These are phyloP conservation scores for Daboia siamensis DNA, from an alignment of 2,113 vertebrate genomes.

Conservation along the genomic window DNA sequence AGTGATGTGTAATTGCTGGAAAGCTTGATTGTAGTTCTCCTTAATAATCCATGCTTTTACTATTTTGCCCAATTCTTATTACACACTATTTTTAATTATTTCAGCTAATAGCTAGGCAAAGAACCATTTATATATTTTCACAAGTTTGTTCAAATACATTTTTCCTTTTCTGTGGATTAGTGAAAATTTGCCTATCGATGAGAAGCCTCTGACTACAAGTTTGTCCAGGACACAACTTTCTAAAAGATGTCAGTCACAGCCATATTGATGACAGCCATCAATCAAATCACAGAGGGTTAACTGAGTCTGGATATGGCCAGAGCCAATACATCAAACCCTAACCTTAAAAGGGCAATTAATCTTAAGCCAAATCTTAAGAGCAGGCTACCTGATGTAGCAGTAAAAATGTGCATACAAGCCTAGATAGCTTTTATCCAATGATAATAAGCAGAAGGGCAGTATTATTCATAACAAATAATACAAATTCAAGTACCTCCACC, in stretches of 20 bases:
- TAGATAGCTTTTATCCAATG: conserved; percentile 75
- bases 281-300: conserved; percentile 82
- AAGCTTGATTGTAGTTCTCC: background rate
- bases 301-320: conserved; percentile 74
- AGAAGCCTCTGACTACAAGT: conserved; percentile 71
- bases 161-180: conserved; percentile 64
- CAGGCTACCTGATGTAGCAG: conserved; percentile 74
- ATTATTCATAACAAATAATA: conserved; percentile 75
- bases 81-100: background rate
- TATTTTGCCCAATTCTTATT: background rate
- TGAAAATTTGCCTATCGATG: conserved; percentile 67
- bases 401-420: conserved; percentile 77
- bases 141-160: conserved; percentile 53
- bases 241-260: conserved; percentile 69
- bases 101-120: conserved; percentile 24
- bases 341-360: conserved; percentile 84
- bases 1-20: background rate
- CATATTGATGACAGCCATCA: conserved; percentile 62
- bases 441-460: conserved; percentile 78
- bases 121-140: conserved; percentile 32
- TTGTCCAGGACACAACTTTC: conserved; percentile 71
- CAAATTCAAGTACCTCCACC: conserved; percentile 69
- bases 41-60: background rate
- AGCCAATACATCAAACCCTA: conserved; percentile 77
- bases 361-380: conserved; percentile 81